A percentile compares a stretch with the other conserved stretches of the same genome.
Conservation (phyloP, 2,888 invertebrate species). For the Oligia fasciuncula region DNA sequence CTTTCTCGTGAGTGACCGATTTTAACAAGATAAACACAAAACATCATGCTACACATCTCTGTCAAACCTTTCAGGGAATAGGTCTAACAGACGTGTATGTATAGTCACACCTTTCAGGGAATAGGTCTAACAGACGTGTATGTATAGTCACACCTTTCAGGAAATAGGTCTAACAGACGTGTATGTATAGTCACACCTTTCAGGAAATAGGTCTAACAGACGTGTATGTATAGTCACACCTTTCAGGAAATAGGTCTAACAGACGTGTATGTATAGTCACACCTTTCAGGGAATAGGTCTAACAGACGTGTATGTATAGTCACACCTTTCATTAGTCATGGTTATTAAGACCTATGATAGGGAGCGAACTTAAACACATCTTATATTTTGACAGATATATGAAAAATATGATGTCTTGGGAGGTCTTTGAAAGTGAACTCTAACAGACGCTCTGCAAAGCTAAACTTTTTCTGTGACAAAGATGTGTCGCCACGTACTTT, state of each 20-base stretch:
- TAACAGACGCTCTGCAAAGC: background rate
- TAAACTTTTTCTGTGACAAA: too few relatives aligned
- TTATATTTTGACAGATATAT: background rate
- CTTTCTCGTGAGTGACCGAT: constrained; percentile 27
- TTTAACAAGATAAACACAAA: background rate
- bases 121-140: background rate
- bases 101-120: background rate
- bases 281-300: background rate
- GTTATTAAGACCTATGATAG: background rate
- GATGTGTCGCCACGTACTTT: background rate
- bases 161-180: background rate
- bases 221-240: too few relatives aligned
- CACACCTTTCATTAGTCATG: background rate
- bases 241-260: background rate
- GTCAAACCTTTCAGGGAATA: background rate
- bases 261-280: too few relatives aligned
- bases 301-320: too few relatives aligned
- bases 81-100: background rate
- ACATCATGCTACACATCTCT: background rate
- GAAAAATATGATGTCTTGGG: background rate
- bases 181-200: background rate
- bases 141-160: background rate
- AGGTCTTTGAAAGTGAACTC: background rate
- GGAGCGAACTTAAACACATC: background rate
- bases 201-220: background rate